Conservation (phyloP, 2,113 vertebrate genomes). For the Phasianus colchicus region DNA sequence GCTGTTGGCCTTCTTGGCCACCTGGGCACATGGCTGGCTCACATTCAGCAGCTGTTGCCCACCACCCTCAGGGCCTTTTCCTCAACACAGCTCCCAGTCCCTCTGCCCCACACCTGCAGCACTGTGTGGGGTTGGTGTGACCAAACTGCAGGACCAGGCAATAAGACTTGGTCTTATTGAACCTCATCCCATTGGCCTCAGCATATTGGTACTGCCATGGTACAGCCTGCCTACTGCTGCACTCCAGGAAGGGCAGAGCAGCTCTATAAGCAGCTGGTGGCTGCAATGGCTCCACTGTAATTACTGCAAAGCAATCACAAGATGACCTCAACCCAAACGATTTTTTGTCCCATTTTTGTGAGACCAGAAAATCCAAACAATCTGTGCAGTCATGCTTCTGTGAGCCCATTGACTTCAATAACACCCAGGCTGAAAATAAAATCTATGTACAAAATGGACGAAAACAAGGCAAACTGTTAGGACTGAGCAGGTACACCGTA, state of each 20-base stretch:
- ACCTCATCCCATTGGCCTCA: too few species aligned
- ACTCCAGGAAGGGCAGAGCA: neutral
- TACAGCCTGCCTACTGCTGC: too few species aligned
- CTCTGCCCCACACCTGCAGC: too few species aligned
- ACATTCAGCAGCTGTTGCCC: too few species aligned
- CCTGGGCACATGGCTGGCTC: too few species aligned
- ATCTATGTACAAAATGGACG: neutral
- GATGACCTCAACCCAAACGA: neutral
- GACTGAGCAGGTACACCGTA: neutral
- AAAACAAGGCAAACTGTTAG: neutral
- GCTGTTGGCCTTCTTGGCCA: too few species aligned
- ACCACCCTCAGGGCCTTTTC: too few species aligned
- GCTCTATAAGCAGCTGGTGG: neutral
- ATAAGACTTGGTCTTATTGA: too few species aligned
- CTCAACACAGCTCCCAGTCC: too few species aligned
- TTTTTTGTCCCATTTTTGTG: neutral
- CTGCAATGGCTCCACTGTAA: neutral
- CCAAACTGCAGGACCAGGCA: too few species aligned
- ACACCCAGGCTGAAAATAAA: neutral
- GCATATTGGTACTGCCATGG: too few species aligned
- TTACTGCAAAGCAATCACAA: neutral
- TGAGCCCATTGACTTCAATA: neutral
- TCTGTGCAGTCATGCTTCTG: neutral
- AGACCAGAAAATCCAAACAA: neutral
- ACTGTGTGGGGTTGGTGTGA: too few species aligned